These are phyloP conservation scores for Sapajus apella DNA, from an alignment of 2,113 vertebrate species.

Conservation along the genomic window DNA sequence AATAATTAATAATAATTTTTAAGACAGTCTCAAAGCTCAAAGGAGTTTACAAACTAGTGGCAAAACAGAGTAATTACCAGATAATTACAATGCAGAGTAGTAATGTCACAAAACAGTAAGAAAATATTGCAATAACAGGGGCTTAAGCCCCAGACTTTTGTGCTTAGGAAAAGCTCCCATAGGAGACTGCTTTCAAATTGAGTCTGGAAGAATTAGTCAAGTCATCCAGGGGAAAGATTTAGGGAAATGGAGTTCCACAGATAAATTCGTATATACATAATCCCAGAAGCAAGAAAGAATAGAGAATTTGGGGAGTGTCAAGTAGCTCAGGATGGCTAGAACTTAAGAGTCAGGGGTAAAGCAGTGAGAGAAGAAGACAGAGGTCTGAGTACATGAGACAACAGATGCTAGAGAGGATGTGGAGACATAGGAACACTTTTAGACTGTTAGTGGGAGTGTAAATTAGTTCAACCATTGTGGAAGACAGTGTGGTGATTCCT, in stretches of 20 bases:
- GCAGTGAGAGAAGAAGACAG: neutral
- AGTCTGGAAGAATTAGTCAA: neutral
- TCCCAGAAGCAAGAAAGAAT: neutral
- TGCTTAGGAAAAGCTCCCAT: neutral
- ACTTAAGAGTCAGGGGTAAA: neutral
- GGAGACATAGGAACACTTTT: too few species aligned
- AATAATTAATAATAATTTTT: constrained; percentile 23
- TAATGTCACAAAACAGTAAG: constrained; percentile 13
- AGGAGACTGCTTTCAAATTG: neutral
- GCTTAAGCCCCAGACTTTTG: neutral
- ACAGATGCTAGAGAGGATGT: too few species aligned
- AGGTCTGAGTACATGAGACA: neutral
- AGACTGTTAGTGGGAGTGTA: too few species aligned
- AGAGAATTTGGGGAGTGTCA: neutral
- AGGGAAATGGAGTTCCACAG: neutral
- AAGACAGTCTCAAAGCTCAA: neutral
- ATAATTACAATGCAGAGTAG: neutral
- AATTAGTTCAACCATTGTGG: too few species aligned
- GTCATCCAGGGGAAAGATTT: neutral
- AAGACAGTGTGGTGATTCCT: too few species aligned
- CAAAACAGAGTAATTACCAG: constrained; percentile 1
- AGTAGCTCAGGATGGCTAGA: neutral
- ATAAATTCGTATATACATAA: neutral
- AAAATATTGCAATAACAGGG: neutral
- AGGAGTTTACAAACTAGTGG: neutral